These are phyloP conservation scores for Ichneumoninae sp. DNA, from an alignment of 2,888 invertebrate species.

Conservation along the genomic window DNA sequence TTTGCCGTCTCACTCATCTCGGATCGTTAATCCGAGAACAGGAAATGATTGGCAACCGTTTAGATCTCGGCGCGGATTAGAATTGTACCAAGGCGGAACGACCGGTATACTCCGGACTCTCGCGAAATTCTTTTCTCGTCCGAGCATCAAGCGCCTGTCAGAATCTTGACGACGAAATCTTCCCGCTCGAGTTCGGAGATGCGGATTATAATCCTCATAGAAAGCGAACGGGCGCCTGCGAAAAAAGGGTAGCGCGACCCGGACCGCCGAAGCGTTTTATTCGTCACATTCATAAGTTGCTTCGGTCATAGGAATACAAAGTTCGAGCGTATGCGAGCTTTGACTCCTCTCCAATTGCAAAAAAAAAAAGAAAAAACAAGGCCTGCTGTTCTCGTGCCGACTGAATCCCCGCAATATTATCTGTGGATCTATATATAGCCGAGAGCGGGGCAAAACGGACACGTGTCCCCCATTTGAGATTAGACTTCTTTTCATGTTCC, in stretches of 20 bases:
- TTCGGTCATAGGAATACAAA: neutral
- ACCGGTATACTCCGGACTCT: constrained; percentile 48
- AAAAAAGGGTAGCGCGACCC: neutral
- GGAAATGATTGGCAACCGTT: constrained; percentile 85
- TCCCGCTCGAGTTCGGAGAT: constrained; percentile 52
- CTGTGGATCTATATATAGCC: neutral
- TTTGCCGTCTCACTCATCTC: constrained; percentile 66
- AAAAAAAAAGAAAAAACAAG: neutral
- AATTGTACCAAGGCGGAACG: constrained; percentile 73
- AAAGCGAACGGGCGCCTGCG: constrained; percentile 9
- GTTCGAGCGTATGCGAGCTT: constrained; percentile 6
- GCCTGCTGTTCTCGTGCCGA: constrained; percentile 39
- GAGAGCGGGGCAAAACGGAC: neutral
- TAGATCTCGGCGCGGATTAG: constrained; percentile 81
- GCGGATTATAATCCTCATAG: constrained; percentile 71
- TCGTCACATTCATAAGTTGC: neutral
- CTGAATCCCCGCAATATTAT: constrained; percentile 28
- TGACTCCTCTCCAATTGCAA: constrained; percentile 4
- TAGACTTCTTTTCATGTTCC: neutral
- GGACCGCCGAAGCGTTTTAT: neutral
- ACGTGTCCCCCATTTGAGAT: neutral
- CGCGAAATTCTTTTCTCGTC: constrained; percentile 30
- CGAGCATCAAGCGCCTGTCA: constrained; percentile 74
- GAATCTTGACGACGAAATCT: constrained; percentile 80
- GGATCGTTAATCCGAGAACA: constrained; percentile 83